phyloP scores from a whole-genome alignment of 2,797 vertebrate species.

The Melanotaenia pygmaea region DNA sequence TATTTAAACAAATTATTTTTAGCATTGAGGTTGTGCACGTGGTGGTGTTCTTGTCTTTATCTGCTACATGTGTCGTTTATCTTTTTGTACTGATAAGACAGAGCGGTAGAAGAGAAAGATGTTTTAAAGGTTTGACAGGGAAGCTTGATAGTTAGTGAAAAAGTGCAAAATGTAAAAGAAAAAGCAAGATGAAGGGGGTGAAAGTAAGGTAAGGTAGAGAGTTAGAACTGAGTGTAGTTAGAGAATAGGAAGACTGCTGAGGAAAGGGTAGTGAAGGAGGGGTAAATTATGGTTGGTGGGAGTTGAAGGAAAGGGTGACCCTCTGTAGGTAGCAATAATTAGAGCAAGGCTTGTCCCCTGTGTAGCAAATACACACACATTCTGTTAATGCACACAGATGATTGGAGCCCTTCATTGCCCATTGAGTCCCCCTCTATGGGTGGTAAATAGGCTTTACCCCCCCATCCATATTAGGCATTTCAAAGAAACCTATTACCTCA shows the following conservation, averaged over 20 bases:
- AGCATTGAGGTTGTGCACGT: no score
- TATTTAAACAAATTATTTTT: no score
- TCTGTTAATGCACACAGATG: conserved; percentile 53
- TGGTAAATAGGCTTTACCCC: conserved; percentile 46
- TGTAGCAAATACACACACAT: conserved; percentile 54
- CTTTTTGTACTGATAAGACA: no score
- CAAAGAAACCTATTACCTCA: conserved; percentile 31
- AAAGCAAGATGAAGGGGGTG: conserved; percentile 35
- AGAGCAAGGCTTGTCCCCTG: conserved; percentile 59
- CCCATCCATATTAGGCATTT: conserved; percentile 44
- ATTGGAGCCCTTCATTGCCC: conserved; percentile 49
- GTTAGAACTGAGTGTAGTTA: conserved; percentile 38
- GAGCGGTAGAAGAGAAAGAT: conserved; percentile 26
- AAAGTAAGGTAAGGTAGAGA: conserved; percentile 25
- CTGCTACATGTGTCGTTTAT: no score
- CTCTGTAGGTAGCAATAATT: conserved; percentile 66
- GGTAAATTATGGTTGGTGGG: conserved; percentile 43
- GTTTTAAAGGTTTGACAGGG: conserved; percentile 36
- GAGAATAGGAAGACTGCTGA: conserved; percentile 16
- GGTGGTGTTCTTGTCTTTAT: no score
- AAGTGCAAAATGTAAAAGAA: conserved; percentile 7
- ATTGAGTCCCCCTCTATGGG: conserved; percentile 35
- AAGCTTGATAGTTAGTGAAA: conserved; percentile 33
- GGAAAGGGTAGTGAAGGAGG: conserved; percentile 39
- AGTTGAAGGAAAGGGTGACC: conserved; percentile 71